Base-by-base conservation (phyloP, 2,113 vertebrate species). In the Brevimyrus niger region DNA sequence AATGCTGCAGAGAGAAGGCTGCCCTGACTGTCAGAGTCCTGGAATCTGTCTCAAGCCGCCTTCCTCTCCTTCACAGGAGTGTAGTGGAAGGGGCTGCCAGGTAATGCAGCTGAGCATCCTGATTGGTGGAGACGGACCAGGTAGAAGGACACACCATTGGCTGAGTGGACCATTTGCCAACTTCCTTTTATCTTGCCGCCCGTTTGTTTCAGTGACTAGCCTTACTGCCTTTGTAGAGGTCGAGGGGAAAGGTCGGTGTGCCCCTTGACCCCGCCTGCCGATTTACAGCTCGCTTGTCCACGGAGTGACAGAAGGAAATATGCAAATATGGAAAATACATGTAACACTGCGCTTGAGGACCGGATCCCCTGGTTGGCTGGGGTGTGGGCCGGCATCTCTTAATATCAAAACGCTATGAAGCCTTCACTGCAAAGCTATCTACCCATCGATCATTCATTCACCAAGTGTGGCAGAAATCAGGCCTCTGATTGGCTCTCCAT, bases 381-480 rank as follows among this genome's bases (percentile, higher is more conserved):
- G 51, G 51, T 80, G 23, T 85, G 51, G 44, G 73, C 73, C 69
- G 83, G 65, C 88, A 69, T 91, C 50, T 90, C 50, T 89, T 90
- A 90, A 87, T 87, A 69, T 86, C 61, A 87, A 88, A 89, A 89
- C 89, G 53, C 85, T 89, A 88, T 90, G 55, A 91, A 90, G 88
- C 55, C 35, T 47, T 80, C 69, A 87, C 88, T 51, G 85, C 46
- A 89, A 84, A 76, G 89, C 53, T 65, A 88, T 90, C 65, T 69
- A 89, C 89, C 83, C 90, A 90, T 90, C 90, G n/a, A 91, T 92
- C 90, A 88, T 90, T 91, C 46, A 91, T 92, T 91, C 89, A 42
- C 88, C 51, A 44, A 31, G 46, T 55, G 31, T 50, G 88, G 87
- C 86, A 89, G 89, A 87, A 89, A 91, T 55, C 87, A 58, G n/a